Percentiles rank a stretch among this genome's conserved stretches.
phyloP scores from a whole-genome alignment of 30 jellyfish, hydroid and myxozoan genomes.

The Turritopsis rubra region DNA sequence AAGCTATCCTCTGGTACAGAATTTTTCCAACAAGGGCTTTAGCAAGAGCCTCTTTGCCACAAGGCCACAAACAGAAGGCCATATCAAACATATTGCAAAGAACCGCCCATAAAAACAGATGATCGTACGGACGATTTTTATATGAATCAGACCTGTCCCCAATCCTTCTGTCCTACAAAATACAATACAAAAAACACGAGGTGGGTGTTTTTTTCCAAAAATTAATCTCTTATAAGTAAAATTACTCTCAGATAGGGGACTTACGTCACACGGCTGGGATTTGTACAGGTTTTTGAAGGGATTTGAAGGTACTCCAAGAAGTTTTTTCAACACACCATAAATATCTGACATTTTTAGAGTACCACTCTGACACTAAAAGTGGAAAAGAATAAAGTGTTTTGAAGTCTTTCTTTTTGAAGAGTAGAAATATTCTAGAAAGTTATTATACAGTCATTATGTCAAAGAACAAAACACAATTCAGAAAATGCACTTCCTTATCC shows the following conservation, averaged over 20 bases:
- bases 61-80: constrained; percentile 60
- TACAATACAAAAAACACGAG: no score
- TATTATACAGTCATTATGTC: no score
- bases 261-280: not conserved
- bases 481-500: no score
- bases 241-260: not conserved
- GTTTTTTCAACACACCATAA: constrained; percentile 1
- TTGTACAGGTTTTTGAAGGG: not conserved
- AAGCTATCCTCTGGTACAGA: constrained; percentile 45
- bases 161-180: no score
- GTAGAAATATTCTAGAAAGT: no score
- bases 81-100: constrained; percentile 55
- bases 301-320: constrained; percentile 7
- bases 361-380: constrained; percentile 7
- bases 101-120: constrained; percentile 76
- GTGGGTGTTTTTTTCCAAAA: no score
- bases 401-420: no score
- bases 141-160: not conserved
- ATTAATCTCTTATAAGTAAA: no score
- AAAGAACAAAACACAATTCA: no score
- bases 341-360: not conserved
- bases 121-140: constrained; percentile 44
- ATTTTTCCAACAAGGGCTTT: constrained; percentile 62
- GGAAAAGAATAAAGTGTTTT: no score
- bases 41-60: constrained; percentile 75